phyloP scores from a whole-genome alignment of 2,888 invertebrate genomes.

The Muscina levida region DNA sequence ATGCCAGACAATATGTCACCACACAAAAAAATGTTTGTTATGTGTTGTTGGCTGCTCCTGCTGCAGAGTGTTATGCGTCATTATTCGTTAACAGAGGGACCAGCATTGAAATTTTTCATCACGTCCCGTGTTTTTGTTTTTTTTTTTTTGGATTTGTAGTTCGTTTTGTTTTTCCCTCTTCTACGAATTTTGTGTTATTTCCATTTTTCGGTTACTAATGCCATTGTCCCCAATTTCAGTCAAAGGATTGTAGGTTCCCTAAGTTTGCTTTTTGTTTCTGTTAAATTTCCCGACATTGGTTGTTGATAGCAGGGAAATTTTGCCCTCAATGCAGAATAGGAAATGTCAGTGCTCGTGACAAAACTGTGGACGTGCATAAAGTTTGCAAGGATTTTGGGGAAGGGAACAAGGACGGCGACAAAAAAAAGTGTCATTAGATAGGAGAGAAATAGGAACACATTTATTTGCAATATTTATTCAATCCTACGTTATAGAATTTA shows the following conservation, averaged over 20 bases:
- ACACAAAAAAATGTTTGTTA: slow-evolving; percentile 37
- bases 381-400: neutral
- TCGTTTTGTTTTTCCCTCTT: too few species aligned
- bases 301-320: neutral
- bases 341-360: neutral
- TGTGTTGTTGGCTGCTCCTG: slow-evolving; percentile 26
- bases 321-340: too few species aligned
- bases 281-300: neutral
- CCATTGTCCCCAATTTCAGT: slow-evolving; percentile 63
- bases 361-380: neutral
- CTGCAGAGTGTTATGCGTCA: slow-evolving; percentile 23
- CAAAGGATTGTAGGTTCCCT: slow-evolving; percentile 49
- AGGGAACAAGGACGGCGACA: too few species aligned
- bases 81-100: slow-evolving; percentile 43
- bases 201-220: slow-evolving; percentile 54
- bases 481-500: too few species aligned
- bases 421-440: too few species aligned
- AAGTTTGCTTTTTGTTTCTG: neutral
- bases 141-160: too few species aligned
- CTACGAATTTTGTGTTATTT: slow-evolving; percentile 25
- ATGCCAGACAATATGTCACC: slow-evolving; percentile 63
- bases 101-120: slow-evolving; percentile 20
- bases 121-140: neutral
- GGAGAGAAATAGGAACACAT: too few species aligned
- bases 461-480: too few species aligned